Percentiles rank a stretch among this genome's conserved stretches.
phyloP scores from a whole-genome alignment of 2,797 vertebrate species.

The Myotis daubentonii region DNA sequence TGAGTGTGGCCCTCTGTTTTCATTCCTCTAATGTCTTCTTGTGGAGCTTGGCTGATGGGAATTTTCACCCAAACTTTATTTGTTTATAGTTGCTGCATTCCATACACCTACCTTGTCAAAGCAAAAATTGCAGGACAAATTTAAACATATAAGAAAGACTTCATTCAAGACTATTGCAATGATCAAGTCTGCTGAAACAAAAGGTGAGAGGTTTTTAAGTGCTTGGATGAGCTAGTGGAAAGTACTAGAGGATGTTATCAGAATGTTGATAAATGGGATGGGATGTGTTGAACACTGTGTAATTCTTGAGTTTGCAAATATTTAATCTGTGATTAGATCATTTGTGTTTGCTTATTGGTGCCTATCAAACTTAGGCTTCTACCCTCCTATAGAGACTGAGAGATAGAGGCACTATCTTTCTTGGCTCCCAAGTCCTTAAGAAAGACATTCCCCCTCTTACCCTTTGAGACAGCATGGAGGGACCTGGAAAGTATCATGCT shows the following conservation, averaged over 20 bases:
- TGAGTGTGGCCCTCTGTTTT: neutral
- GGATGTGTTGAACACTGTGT: neutral
- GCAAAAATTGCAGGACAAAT: neutral
- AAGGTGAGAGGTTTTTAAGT: neutral
- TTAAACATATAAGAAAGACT: neutral
- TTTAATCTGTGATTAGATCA: neutral
- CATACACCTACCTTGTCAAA: neutral
- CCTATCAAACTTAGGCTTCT: neutral
- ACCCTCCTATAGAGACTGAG: neutral
- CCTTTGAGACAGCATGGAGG: too few species aligned
- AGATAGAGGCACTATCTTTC: neutral
- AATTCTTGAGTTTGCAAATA: neutral
- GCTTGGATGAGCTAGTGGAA: neutral
- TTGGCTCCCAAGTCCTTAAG: neutral
- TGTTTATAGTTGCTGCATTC: conserved; percentile 1
- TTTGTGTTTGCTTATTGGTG: neutral
- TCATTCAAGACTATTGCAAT: neutral
- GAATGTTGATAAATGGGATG: neutral
- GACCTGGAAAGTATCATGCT: too few species aligned
- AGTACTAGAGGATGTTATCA: neutral
- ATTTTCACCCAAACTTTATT: neutral
- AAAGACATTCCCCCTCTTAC: neutral
- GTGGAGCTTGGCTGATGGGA: neutral
- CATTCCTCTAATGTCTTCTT: neutral
- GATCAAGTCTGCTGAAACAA: neutral